Evolutionary conservation across 2,888 invertebrate species (phyloP).

Genomic region (Drosophila vallismaia): DNA sequence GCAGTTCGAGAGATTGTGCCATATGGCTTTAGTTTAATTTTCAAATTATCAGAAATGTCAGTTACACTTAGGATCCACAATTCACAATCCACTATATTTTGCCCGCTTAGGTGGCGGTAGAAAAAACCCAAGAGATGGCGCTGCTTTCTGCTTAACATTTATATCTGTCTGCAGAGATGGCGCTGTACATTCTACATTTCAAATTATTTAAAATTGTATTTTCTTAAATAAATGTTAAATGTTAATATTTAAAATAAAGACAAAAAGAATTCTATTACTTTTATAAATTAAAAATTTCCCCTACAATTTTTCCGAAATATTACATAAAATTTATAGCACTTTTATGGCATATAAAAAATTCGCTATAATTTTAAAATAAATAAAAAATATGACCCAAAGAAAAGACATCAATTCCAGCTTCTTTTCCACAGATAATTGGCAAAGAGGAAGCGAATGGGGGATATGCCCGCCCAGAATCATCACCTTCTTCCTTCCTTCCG

Average conservation of each 20-base stretch:
- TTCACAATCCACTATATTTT: too few relatives aligned
- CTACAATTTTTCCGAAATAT: too few relatives aligned
- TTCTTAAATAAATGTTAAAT: not conserved
- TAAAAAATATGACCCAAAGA: not conserved
- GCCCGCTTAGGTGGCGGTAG: too few relatives aligned
- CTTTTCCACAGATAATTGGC: slow-evolving; percentile 1
- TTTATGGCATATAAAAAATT: not conserved
- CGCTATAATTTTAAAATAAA: not conserved
- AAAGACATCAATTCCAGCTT: slow-evolving; percentile 1
- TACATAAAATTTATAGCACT: too few relatives aligned
- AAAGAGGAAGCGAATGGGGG: not conserved
- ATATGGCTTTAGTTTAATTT: too few relatives aligned
- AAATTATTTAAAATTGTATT: not conserved
- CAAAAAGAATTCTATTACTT: too few relatives aligned
- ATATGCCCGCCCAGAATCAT: slow-evolving; percentile 4
- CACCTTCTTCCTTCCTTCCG: slow-evolving; percentile 1
- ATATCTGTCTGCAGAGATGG: not conserved
- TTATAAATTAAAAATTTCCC: too few relatives aligned
- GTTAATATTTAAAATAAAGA: not conserved
- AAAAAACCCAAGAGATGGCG: too few relatives aligned
- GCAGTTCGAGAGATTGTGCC: too few relatives aligned
- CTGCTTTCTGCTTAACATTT: too few relatives aligned
- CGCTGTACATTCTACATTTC: not conserved
- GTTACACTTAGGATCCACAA: too few relatives aligned
- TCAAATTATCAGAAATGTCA: too few relatives aligned